Conservation (phyloP, 1,140 invertebrate species). For the Trissolcus basalis region DNA sequence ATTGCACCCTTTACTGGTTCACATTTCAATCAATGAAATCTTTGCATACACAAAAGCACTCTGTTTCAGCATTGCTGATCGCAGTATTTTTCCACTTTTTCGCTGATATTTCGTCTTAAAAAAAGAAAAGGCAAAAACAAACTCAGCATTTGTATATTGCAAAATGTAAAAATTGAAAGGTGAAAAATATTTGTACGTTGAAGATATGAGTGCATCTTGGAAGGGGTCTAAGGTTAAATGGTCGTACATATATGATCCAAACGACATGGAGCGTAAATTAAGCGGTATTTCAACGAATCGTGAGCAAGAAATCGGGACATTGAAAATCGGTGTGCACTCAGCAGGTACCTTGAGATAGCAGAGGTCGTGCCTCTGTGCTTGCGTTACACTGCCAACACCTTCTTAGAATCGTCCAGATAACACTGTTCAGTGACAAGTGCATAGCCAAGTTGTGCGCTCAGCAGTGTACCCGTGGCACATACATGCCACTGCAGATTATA, state of each 20-base stretch:
- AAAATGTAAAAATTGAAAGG: no score
- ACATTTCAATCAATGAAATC: constrained; percentile 74
- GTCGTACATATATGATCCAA: constrained; percentile 36
- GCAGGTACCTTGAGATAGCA: constrained; percentile 56
- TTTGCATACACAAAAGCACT: constrained; percentile 57
- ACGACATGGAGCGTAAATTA: constrained; percentile 58
- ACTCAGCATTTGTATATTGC: no score
- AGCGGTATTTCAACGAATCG: constrained; percentile 68
- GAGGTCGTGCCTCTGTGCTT: constrained; percentile 63
- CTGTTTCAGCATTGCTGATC: constrained; percentile 28
- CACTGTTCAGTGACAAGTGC: constrained; percentile 65
- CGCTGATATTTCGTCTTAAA: no score
- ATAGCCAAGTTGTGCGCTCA: constrained; percentile 58
- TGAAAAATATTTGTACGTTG: not conserved
- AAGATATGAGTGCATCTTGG: not conserved
- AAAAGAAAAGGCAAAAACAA: no score
- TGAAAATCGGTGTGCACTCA: constrained; percentile 49
- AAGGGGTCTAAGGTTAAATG: no score
- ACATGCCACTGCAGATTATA: constrained; percentile 43
- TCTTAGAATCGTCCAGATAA: constrained; percentile 67
- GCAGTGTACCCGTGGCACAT: constrained; percentile 25
- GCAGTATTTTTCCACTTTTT: no score
- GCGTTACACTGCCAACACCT: constrained; percentile 60
- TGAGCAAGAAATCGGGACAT: constrained; percentile 66
- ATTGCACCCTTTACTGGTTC: constrained; percentile 75